Evolutionary conservation across 2,888 invertebrate genomes (phyloP).

Genomic region (Caenorhabditis drosophilae): DNA sequence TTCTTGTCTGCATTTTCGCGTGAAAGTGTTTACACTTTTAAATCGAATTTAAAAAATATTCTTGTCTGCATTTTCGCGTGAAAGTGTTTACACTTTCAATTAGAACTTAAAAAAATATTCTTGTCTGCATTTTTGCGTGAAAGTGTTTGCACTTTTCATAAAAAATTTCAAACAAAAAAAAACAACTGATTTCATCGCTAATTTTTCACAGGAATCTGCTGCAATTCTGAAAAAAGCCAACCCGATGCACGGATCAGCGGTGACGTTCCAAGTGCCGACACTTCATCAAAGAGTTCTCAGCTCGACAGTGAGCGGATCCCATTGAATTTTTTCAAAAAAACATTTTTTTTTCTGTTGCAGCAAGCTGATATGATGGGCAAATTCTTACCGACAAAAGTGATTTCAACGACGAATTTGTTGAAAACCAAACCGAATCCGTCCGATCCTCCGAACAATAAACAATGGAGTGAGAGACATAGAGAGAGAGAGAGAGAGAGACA

Average conservation of each 20-base stretch:
- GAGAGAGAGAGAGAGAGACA: background rate
- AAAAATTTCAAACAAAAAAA: too few species aligned
- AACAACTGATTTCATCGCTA: too few species aligned
- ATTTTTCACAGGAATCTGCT: constrained; percentile 33
- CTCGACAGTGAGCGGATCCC: background rate
- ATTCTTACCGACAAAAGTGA: constrained; percentile 6
- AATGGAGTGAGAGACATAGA: too few species aligned
- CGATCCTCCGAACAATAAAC: constrained; percentile 2
- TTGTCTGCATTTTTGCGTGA: background rate
- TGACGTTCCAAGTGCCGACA: constrained; percentile 26
- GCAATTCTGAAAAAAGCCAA: constrained; percentile 31
- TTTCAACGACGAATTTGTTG: constrained; percentile 2
- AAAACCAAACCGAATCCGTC: constrained; percentile 4
- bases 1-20: too few species aligned
- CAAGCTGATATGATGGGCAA: background rate
- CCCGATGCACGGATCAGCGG: constrained; percentile 51
- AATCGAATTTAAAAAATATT: too few species aligned
- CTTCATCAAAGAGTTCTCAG: constrained; percentile 18
- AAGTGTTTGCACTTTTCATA: too few species aligned
- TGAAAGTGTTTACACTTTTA: too few species aligned
- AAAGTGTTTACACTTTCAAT: too few species aligned
- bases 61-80: too few species aligned
- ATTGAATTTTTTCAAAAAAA: constrained; percentile 1
- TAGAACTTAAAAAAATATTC: too few species aligned
- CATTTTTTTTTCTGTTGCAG: background rate